Evolutionary conservation across 2,888 invertebrate species (phyloP).

Genomic region (Ophion obscuratus): DNA sequence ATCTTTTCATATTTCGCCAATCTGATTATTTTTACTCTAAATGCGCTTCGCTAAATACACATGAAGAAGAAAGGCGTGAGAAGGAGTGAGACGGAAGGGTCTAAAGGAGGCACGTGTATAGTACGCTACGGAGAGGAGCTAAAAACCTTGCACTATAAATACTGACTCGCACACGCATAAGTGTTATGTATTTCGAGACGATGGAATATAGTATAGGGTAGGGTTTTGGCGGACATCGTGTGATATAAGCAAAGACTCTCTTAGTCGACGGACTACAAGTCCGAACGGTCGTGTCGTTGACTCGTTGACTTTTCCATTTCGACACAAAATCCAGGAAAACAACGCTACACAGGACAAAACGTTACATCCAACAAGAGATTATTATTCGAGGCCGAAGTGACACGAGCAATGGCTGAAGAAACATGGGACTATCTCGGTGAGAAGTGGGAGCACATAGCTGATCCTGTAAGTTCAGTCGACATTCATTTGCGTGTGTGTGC

Average conservation of each 20-base stretch:
- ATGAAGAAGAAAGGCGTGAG: not conserved
- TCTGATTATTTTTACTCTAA: not conserved
- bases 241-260: conserved; percentile 70
- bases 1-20: not conserved
- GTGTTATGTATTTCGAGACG: conserved; percentile 67
- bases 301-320: conserved; percentile 40
- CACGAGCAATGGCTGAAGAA: conserved; percentile 75
- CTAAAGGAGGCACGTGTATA: conserved; percentile 10
- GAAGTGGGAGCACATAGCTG: conserved; percentile 81
- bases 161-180: conserved; percentile 58
- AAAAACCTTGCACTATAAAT: conserved; percentile 67
- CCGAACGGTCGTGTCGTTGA: conserved; percentile 64
- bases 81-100: not conserved
- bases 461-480: conserved; percentile 75
- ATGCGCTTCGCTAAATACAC: not conserved
- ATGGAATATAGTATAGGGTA: conserved; percentile 48
- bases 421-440: conserved; percentile 79
- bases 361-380: not conserved
- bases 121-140: conserved; percentile 33
- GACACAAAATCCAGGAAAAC: not conserved
- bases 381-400: conserved; percentile 4
- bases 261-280: conserved; percentile 68
- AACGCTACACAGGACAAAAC: conserved; percentile 1
- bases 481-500: conserved; percentile 58
- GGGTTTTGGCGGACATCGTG: conserved; percentile 52